Percentiles rank a stretch among this genome's conserved stretches.
Conservation (phyloP, 2,888 invertebrate genomes). For the Andrena trimmerana region DNA sequence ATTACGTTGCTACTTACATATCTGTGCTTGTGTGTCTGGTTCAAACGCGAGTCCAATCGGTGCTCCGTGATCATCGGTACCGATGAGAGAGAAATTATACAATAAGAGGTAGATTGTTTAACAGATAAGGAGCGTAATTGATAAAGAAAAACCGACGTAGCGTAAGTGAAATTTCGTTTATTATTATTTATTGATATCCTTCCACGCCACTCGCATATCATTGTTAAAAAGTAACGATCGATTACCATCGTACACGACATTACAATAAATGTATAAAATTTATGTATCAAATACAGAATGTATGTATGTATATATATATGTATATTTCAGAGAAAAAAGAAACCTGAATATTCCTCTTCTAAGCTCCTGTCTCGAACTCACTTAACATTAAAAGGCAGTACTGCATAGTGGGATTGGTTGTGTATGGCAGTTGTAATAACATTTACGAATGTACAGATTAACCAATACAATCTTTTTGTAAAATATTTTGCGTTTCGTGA, state of each 20-base stretch:
- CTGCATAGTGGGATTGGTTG: constrained; percentile 20
- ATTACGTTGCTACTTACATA: neutral
- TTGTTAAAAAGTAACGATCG: constrained; percentile 72
- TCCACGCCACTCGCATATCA: constrained; percentile 76
- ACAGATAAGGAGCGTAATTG: constrained; percentile 23
- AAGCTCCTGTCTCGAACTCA: constrained; percentile 10
- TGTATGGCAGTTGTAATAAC: constrained; percentile 7
- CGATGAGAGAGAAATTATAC: constrained; percentile 16
- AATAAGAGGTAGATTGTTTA: constrained; percentile 15
- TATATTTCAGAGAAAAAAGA: constrained; percentile 47
- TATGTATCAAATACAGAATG: constrained; percentile 78
- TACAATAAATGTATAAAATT: constrained; percentile 80
- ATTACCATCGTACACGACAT: constrained; percentile 63
- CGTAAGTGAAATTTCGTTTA: constrained; percentile 63
- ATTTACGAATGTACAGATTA: constrained; percentile 8
- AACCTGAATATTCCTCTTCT: constrained; percentile 34
- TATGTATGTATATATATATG: constrained; percentile 69
- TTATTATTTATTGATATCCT: constrained; percentile 71
- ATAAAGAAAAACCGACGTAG: constrained; percentile 27
- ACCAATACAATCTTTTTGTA: neutral
- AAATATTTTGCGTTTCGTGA: neutral
- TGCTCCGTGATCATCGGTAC: constrained; percentile 35
- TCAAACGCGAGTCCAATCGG: constrained; percentile 5
- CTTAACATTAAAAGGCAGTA: constrained; percentile 38
- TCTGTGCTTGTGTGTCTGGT: neutral